phyloP scores from a whole-genome alignment of 1,140 invertebrate genomes.

The Drosophila tani region DNA sequence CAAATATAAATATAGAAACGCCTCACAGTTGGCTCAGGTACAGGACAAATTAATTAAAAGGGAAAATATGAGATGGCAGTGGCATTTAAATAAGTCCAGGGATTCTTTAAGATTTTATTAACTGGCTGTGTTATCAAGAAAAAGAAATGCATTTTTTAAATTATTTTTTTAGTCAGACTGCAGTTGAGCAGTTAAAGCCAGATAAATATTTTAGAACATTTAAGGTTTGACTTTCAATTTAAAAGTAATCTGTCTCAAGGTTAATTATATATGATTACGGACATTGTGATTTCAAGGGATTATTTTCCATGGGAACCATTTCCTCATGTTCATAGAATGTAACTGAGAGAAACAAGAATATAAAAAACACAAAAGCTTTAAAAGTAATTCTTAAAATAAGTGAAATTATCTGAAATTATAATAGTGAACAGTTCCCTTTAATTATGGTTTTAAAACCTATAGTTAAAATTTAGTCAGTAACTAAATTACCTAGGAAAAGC shows the following conservation, averaged over 20 bases:
- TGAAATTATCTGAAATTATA: no score
- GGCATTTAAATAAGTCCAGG: not conserved
- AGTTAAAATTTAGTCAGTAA: no score
- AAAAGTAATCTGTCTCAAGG: not conserved
- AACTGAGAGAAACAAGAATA: not conserved
- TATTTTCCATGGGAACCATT: not conserved
- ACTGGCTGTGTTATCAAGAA: no score
- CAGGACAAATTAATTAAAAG: conserved; percentile 22
- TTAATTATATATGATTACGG: no score
- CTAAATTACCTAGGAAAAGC: not conserved
- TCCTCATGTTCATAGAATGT: not conserved
- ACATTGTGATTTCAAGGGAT: not conserved
- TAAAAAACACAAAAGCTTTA: not conserved
- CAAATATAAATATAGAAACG: conserved; percentile 69
- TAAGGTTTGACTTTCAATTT: not conserved
- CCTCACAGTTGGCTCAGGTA: conserved; percentile 23
- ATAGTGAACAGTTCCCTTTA: no score
- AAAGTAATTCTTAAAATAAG: no score
- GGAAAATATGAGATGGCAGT: not conserved
- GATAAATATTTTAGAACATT: not conserved
- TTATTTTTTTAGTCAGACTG: not conserved
- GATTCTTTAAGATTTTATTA: not conserved
- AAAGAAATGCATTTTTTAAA: not conserved
- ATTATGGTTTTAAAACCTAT: no score
- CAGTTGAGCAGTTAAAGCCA: not conserved